Percentiles rank a stretch among this genome's conserved stretches.
Conservation (phyloP, 2,888 invertebrate species). For the Hypomecis atomaria region DNA sequence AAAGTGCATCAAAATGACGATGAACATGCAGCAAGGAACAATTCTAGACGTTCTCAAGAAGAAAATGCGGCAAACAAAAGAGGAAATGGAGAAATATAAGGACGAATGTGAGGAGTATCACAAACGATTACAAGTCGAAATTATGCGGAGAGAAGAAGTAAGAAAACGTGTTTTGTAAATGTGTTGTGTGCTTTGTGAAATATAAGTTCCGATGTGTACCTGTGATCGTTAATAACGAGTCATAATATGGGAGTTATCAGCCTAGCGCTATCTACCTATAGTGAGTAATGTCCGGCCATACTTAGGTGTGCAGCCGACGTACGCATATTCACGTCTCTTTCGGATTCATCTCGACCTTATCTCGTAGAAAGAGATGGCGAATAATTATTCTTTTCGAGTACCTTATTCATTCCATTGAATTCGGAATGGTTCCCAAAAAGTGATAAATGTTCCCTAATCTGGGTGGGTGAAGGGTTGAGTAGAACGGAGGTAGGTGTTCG, state of each 20-base stretch:
- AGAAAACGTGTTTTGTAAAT: slow-evolving; percentile 83
- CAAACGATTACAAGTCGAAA: slow-evolving; percentile 97
- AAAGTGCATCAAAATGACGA: slow-evolving; percentile 89
- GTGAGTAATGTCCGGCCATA: slow-evolving; percentile 85
- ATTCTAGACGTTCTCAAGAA: slow-evolving; percentile 99
- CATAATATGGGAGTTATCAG: slow-evolving; percentile 72
- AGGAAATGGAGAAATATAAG: slow-evolving; percentile 99
- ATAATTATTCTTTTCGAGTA: slow-evolving; percentile 68
- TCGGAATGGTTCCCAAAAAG: slow-evolving; percentile 62
- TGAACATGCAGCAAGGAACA: slow-evolving; percentile 95
- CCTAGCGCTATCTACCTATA: slow-evolving; percentile 80
- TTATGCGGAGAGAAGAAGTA: slow-evolving; percentile 99
- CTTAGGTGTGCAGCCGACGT: slow-evolving; percentile 84
- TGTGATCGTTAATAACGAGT: slow-evolving; percentile 58
- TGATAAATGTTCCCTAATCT: slow-evolving; percentile 49
- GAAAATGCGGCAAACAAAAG: slow-evolving; percentile 99
- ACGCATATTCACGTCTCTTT: slow-evolving; percentile 82
- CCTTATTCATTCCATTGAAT: slow-evolving; percentile 61
- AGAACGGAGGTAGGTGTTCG: slow-evolving; percentile 54
- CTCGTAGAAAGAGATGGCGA: slow-evolving; percentile 68
- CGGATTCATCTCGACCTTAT: slow-evolving; percentile 63
- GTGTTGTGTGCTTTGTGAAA: slow-evolving; percentile 70
- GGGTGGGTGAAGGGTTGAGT: slow-evolving; percentile 48
- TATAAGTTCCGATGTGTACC: slow-evolving; percentile 55
- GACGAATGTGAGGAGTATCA: slow-evolving; percentile 98